Percentiles rank a stretch among this genome's conserved stretches.
These are phyloP conservation scores for Sinosuthora webbiana DNA, from an alignment of 2,113 vertebrate genomes.

Conservation along the genomic window DNA sequence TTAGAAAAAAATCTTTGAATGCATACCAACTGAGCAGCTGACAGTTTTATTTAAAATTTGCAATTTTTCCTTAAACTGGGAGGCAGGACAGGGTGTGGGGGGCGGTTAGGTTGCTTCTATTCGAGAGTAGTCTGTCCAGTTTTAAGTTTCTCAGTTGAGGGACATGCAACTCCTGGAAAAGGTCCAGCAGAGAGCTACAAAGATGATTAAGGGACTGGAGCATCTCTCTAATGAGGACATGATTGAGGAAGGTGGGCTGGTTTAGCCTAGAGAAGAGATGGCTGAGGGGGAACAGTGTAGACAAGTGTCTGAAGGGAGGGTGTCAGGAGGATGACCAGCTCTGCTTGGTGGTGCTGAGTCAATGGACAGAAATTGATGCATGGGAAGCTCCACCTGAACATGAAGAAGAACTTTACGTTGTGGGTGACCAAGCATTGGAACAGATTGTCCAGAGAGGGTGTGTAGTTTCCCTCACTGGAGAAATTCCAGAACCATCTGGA, in stretches of 20 bases:
- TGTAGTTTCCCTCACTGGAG: neutral
- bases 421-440: accelerated
- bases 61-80: neutral
- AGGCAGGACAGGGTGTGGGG: too few species aligned
- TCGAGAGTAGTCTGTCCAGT: neutral
- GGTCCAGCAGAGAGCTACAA: neutral
- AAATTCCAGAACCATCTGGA: neutral
- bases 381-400: neutral
- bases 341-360: neutral
- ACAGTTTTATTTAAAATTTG: neutral
- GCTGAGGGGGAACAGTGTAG: neutral
- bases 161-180: neutral
- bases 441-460: neutral
- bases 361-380: neutral
- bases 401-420: neutral
- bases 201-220: too few species aligned
- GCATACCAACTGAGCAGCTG: neutral
- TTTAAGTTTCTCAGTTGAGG: neutral
- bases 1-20: neutral
- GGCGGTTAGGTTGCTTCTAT: neutral
- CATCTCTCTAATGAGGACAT: neutral
- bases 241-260: neutral
- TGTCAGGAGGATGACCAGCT: neutral
- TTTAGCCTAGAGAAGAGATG: neutral
- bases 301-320: neutral